Conservation (phyloP, 1,140 invertebrate species). For the Hycleus cichorii region DNA sequence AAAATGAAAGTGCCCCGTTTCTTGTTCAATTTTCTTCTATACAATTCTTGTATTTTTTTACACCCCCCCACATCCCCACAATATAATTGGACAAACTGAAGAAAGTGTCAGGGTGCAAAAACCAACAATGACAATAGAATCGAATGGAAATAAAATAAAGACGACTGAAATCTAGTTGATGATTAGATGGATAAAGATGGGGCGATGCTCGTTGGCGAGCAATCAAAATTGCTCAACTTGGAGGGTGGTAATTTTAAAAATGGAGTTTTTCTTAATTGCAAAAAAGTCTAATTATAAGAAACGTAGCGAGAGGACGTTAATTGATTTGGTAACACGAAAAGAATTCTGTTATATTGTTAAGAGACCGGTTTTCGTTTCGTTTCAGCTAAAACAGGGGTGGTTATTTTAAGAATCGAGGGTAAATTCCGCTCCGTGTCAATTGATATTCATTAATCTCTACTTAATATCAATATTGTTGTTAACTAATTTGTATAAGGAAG, state of each 20-base stretch:
- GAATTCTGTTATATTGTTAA: slow-evolving; percentile 15
- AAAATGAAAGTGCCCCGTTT: slow-evolving; percentile 31
- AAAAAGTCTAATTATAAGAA: slow-evolving; percentile 38
- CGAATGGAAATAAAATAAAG: slow-evolving; percentile 25
- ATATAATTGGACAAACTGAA: slow-evolving; percentile 26
- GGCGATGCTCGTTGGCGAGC: slow-evolving; percentile 23
- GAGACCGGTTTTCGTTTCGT: too few relatives aligned
- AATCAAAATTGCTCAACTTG: slow-evolving; percentile 33
- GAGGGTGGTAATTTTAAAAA: slow-evolving; percentile 34
- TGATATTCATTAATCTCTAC: too few relatives aligned
- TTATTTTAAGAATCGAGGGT: too few relatives aligned
- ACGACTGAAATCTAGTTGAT: neutral
- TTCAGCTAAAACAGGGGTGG: too few relatives aligned
- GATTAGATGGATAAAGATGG: neutral
- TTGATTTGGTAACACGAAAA: slow-evolving; percentile 36
- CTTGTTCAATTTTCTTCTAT: neutral
- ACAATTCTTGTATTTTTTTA: neutral
- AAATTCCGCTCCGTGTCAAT: too few relatives aligned
- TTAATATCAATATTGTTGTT: too few relatives aligned
- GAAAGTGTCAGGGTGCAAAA: slow-evolving; percentile 25
- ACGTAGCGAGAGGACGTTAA: slow-evolving; percentile 28
- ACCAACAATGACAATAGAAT: slow-evolving; percentile 27
- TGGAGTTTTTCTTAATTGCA: slow-evolving; percentile 34
- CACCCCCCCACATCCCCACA: slow-evolving; percentile 14
- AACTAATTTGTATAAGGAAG: neutral